Conservation (phyloP, 2,888 invertebrate genomes). For the Patella pellucida region DNA sequence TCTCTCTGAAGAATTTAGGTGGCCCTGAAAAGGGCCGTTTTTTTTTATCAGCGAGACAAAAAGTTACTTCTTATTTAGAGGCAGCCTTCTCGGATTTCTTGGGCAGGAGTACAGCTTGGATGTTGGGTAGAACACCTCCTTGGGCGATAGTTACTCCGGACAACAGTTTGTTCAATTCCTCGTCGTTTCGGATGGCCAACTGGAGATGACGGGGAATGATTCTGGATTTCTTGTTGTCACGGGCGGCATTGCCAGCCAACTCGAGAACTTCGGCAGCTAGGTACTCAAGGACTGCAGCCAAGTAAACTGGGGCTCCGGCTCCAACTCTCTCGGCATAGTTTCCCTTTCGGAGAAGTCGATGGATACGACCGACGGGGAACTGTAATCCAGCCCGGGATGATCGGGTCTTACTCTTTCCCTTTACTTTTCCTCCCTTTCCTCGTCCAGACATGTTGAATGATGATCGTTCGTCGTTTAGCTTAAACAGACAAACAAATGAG, state of each 20-base stretch:
- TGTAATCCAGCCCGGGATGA: conserved; percentile 65
- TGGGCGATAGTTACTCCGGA: conserved; percentile 85
- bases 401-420: conserved; percentile 61
- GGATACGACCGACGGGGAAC: conserved; percentile 67
- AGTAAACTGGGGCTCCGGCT: conserved; percentile 65
- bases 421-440: conserved; percentile 66
- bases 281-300: conserved; percentile 69
- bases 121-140: conserved; percentile 86
- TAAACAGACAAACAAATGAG: too few species aligned
- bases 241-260: conserved; percentile 71
- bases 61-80: too few species aligned
- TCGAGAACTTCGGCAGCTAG: conserved; percentile 76
- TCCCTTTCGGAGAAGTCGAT: conserved; percentile 64
- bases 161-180: conserved; percentile 83
- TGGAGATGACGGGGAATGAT: conserved; percentile 84
- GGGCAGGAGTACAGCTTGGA: conserved; percentile 81
- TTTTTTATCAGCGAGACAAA: too few species aligned
- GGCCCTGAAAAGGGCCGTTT: too few species aligned
- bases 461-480: not conserved
- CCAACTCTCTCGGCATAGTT: conserved; percentile 67
- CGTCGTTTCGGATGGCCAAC: conserved; percentile 84
- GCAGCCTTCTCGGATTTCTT: conserved; percentile 76
- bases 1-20: too few species aligned
- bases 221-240: conserved; percentile 77
- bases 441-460: conserved; percentile 61